Conservation (phyloP, 2,888 invertebrate genomes). For the Nezara viridula region DNA sequence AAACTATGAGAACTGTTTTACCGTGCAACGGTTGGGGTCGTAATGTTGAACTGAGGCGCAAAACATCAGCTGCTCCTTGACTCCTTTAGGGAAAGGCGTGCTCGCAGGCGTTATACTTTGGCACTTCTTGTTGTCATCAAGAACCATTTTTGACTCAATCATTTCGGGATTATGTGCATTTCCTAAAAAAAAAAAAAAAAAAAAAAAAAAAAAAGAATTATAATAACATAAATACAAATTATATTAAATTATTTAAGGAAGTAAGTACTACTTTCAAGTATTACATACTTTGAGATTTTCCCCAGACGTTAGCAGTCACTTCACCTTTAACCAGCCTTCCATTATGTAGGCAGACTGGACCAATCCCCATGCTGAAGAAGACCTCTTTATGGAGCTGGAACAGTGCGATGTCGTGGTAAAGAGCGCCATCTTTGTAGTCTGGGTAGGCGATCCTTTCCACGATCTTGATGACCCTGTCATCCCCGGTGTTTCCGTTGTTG, state of each 20-base stretch:
- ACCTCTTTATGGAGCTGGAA: constrained; percentile 58
- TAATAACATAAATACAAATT: neutral
- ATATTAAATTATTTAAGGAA: too few species aligned
- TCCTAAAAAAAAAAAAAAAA: neutral
- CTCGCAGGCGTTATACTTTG: neutral
- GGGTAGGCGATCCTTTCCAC: constrained; percentile 60
- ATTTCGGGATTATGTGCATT: neutral
- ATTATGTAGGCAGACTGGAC: constrained; percentile 61
- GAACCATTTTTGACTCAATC: neutral
- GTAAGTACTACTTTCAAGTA: neutral
- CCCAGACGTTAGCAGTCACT: constrained; percentile 29
- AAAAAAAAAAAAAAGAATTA: neutral
- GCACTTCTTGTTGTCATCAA: neutral
- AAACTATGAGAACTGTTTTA: too few species aligned
- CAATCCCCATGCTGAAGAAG: constrained; percentile 50
- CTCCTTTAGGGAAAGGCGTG: neutral
- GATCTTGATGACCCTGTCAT: neutral
- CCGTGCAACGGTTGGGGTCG: neutral
- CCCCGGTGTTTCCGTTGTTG: neutral
- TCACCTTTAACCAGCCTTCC: neutral
- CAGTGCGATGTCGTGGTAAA: constrained; percentile 62
- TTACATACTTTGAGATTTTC: neutral
- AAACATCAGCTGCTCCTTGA: neutral
- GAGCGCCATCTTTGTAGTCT: constrained; percentile 18
- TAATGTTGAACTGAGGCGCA: neutral